Evolutionary conservation across 2,888 invertebrate genomes (phyloP), one percentile per base, ranked within the genome.

Genomic region (Zaprionus bogoriensis): DNA sequence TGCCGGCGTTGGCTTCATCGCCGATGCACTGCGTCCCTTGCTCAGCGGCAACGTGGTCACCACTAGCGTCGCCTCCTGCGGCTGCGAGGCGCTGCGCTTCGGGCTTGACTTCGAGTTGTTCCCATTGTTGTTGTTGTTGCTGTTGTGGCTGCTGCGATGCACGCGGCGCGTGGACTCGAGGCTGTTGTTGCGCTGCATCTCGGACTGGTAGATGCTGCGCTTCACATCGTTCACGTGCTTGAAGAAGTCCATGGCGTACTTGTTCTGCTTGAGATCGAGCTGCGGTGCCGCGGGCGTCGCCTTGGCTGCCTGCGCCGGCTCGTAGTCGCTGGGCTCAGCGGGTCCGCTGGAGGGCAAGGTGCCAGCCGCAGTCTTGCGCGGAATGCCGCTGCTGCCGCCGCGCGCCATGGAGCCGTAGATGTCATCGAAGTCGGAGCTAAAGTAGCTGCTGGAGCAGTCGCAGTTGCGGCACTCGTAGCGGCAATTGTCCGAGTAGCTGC

Each of bases 171-270:
- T 63, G 3, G 71, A 66, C 48, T 80, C 75, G 57, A 76, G 3
- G 25, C 85, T 86, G 53, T 80, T 74, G 58, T 87, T 88, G 25
- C 89, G 78, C 61, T 90, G 89, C 84, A 89, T 78, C 59, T 90
- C 90, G 0, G 91, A 89, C 36, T 91, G 91, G 60, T 90, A 90
- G 28, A 90, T 90, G 59, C 91, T 90, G 12, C 90, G 88, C 55
- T 91, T 91, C 0, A 91, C 91, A 74, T 91, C 91, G 59, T 89
- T 91, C 0, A 91, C 90, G 65, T 91, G 91, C 66, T 91, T 91
- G 30, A 91, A 91, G 57, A 91, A 91, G 55, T 91, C 91, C 73
- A 91, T 90, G 1, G 91, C 91, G 51, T 91, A 91, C 59, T 90
- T 90, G 46, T 90, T 90, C 53, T 90, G 90, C 52, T 90, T 90